phyloP scores from a whole-genome alignment of 2,113 vertebrate genomes.

The Pluvialis apricaria region DNA sequence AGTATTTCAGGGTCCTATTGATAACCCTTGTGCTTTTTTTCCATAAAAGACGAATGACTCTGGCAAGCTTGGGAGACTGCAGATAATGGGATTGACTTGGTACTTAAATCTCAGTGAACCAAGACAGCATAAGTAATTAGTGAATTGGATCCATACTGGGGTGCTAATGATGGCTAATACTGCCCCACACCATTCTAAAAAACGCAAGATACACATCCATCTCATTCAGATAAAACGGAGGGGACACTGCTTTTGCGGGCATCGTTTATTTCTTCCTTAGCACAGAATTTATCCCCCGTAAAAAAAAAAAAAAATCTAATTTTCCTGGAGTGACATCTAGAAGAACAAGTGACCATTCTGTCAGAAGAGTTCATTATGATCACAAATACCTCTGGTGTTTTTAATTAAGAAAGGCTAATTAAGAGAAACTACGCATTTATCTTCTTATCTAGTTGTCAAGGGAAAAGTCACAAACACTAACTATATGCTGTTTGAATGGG shows the following conservation, averaged over 20 bases:
- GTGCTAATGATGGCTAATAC: conserved; percentile 93
- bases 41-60: conserved; percentile 82
- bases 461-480: conserved; percentile 62
- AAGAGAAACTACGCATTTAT: conserved; percentile 85
- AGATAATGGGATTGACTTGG: conserved; percentile 97
- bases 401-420: conserved; percentile 98
- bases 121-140: conserved; percentile 97
- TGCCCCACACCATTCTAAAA: conserved; percentile 82
- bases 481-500: conserved; percentile 58
- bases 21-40: conserved; percentile 85
- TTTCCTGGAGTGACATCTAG: conserved; percentile 82
- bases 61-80: conserved; percentile 88
- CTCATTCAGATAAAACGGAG: conserved; percentile 76
- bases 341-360: conserved; percentile 84
- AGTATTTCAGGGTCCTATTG: conserved; percentile 79
- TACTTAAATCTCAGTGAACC: conserved; percentile 98
- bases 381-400: conserved; percentile 88
- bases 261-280: conserved; percentile 74
- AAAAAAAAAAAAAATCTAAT: conserved; percentile 76
- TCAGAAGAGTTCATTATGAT: conserved; percentile 94
- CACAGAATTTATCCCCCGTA: conserved; percentile 59
- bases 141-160: conserved; percentile 90
- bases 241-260: conserved; percentile 60
- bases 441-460: conserved; percentile 79
- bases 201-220: conserved; percentile 79